A percentile compares a stretch with the other conserved stretches of the same genome.
Conservation (phyloP, 2,888 invertebrate species). For the Matsumyia berberina region DNA sequence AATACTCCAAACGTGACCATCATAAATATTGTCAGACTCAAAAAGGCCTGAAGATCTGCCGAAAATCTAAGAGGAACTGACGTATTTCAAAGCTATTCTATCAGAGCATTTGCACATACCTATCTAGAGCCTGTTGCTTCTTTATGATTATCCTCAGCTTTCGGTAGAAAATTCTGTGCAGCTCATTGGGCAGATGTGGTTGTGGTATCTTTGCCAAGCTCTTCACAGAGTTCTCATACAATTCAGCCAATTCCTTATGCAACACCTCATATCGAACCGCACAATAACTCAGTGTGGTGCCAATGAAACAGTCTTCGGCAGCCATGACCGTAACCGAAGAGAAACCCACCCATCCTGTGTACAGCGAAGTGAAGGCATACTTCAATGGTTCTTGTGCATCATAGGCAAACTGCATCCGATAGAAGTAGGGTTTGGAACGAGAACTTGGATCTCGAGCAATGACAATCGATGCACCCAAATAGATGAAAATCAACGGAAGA, state of each 20-base stretch:
- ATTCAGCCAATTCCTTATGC: slow-evolving; percentile 28
- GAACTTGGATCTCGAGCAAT: slow-evolving; percentile 47
- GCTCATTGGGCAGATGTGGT: slow-evolving; percentile 2
- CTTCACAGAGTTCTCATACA: slow-evolving; percentile 7
- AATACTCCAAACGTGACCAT: slow-evolving; percentile 55
- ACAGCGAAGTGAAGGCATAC: slow-evolving; percentile 48
- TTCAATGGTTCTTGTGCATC: slow-evolving; percentile 72
- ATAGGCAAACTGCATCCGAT: slow-evolving; percentile 74
- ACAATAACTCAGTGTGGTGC: slow-evolving; percentile 42
- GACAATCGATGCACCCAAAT: background rate
- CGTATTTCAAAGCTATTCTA: no score
- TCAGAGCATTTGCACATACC: slow-evolving; percentile 1
- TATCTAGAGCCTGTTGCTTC: slow-evolving; percentile 58
- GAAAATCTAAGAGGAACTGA: slow-evolving; percentile 35
- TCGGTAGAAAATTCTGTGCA: slow-evolving; percentile 38
- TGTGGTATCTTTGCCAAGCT: background rate
- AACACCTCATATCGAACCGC: slow-evolving; percentile 43
- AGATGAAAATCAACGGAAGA: slow-evolving; percentile 55
- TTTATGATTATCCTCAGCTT: slow-evolving; percentile 31
- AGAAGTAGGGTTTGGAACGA: slow-evolving; percentile 73
- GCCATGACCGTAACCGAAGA: slow-evolving; percentile 50
- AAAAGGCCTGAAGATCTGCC: slow-evolving; percentile 40
- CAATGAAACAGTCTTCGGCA: slow-evolving; percentile 57
- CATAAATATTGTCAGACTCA: slow-evolving; percentile 40
- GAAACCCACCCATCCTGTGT: slow-evolving; percentile 62